Base-by-base conservation (phyloP, 1,140 invertebrate species). In the Leucophenga varia region DNA sequence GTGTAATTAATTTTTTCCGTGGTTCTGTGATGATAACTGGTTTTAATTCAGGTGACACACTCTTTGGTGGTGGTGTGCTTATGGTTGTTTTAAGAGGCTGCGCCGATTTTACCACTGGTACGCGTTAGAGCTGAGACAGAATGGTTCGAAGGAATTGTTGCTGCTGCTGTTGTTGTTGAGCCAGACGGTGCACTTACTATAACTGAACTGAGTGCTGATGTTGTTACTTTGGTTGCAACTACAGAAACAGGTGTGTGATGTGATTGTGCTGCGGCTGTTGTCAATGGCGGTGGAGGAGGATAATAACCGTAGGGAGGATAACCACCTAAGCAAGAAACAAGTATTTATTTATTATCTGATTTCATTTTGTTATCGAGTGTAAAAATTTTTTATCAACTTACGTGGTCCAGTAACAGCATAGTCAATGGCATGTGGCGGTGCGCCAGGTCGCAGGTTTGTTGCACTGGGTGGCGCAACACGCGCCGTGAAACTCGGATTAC, bases 241-340 rank as follows among this genome's bases (percentile, higher is more conserved):
- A n/a, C n/a, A n/a, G n/a, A n/a, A n/a, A n/a, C n/a, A 22, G 12
- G n/a, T 42, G 40, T 25, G 32, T 32, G 16, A 32, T 22, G 31
- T 16, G 22, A 4, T 44, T 14, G 19, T 35, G 42, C 38, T 8
- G 61, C 49, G 8, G 69, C 39, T 25, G 61, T 54, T n/a, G 70
- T 70, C 21, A 47, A 45, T 41, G 73, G 40, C 30, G 67, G 60
- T 6, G 63, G 67, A 5, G 70, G 64, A 38, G 71, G 64, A 57
- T 74, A 74, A 14, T 71, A 74, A 13, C 71, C 68, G 44, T 69
- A 72, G 0, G 70, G 64, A 39, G 70, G 50, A 56, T 70, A 73
- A 9, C 55, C 52, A 20, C 70, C 70, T 73, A 30, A 2, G 34
- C 10, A 44, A 21, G 10, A 20, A 3, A 17, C 18, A 34, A 41